Base-by-base conservation (phyloP, 1,140 invertebrate species). In the Tetramorium parvispinum region DNA sequence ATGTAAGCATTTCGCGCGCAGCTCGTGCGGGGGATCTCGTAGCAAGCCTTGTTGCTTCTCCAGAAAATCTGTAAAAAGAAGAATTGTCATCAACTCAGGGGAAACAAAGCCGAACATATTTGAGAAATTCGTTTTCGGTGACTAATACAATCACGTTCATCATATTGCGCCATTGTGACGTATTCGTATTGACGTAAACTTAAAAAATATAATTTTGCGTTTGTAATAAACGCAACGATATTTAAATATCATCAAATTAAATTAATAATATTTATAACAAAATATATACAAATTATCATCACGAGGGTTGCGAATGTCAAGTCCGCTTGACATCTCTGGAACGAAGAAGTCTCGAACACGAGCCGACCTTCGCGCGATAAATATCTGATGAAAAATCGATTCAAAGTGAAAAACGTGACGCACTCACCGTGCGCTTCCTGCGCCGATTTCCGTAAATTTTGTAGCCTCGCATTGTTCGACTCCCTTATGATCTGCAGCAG, bases 1-100 rank as follows among this genome's bases (percentile, higher is more conserved):
- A 86, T 97, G 95, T 90, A 99, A 97, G 95, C 98, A 98, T 91
- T 97, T 97, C 78, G 97, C 96, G 92, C 98, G 96, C 81, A 98
- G 92, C 94, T 98, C 97, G 96, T 98, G 97, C 43, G 98, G 97
- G 21, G 98, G 97, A 94, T 97, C 97, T 87, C 97, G 96, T 65
- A 97, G 94, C 85, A 97, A 96, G 87, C 97, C 97, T 93, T 98
- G 97, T 95, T 98, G 97, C 87, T 97, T 96, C 92, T 97, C 97
- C 87, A 98, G 95, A 89, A 98, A 96, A 95, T 98, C 98, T 99
- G 91, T 57, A 96, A 95, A 76, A 0, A 55, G 59, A 53, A 66
- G 18, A 0, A 75, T 32, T 18, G 21, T 27, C 18, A 3, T 43
- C 8, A 46, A 27, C 3, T 1, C 10, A n/a, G 7, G 11, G 5